Evolutionary conservation across 2,888 invertebrate genomes (phyloP).

Genomic region (Hydriomena furcata): DNA sequence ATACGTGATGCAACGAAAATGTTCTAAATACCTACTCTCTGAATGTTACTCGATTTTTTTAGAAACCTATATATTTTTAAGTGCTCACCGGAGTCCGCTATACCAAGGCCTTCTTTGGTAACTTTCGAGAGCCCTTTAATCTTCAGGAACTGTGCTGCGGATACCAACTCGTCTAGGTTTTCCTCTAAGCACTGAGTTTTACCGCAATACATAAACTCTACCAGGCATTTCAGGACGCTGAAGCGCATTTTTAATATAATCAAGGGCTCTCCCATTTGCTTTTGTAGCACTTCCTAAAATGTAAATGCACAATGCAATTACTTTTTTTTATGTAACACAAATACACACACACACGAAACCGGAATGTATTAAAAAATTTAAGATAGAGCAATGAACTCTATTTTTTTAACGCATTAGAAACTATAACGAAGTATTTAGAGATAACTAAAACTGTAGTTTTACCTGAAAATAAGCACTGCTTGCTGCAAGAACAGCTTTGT

Average conservation of each 20-base stretch:
- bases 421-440: no score
- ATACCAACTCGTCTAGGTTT: slow-evolving; percentile 86
- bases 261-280: slow-evolving; percentile 82
- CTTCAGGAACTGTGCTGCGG: slow-evolving; percentile 88
- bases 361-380: no score
- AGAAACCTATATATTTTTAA: no score
- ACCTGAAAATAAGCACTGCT: slow-evolving; percentile 90
- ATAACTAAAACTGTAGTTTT: slow-evolving; percentile 37
- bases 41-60: no score
- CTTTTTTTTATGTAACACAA: no score
- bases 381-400: no score
- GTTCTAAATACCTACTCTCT: no score
- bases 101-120: slow-evolving; percentile 79
- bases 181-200: slow-evolving; percentile 88
- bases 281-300: slow-evolving; percentile 82
- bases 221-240: slow-evolving; percentile 86
- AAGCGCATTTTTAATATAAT: slow-evolving; percentile 88
- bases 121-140: slow-evolving; percentile 84
- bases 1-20: no score
- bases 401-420: no score
- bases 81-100: slow-evolving; percentile 66
- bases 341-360: no score
- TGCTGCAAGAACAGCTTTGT: slow-evolving; percentile 89
- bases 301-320: no score
- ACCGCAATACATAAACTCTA: slow-evolving; percentile 91